Evolutionary conservation across 2,888 invertebrate species (phyloP).

Genomic region (Sinelater perroti): DNA sequence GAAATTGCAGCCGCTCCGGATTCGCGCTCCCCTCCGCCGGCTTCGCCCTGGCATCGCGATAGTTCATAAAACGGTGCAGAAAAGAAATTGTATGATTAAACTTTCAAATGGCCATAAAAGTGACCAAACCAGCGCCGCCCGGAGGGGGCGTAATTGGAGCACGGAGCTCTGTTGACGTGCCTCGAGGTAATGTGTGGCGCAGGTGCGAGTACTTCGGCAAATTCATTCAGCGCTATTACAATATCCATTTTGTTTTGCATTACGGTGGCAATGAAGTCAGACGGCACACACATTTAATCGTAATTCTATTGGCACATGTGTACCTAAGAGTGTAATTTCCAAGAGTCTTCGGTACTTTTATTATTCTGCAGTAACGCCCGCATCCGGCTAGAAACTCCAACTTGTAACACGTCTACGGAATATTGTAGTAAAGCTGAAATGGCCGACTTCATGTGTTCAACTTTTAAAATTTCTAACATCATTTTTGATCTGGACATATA

Average conservation of each 20-base stretch:
- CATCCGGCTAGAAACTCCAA: neutral
- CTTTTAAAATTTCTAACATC: too few species aligned
- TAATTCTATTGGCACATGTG: slow-evolving; percentile 37
- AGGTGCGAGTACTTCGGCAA: slow-evolving; percentile 51
- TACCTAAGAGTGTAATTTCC: slow-evolving; percentile 23
- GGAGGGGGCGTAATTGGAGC: slow-evolving; percentile 22
- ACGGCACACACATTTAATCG: slow-evolving; percentile 39
- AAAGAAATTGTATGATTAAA: too few species aligned
- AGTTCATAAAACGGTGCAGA: too few species aligned
- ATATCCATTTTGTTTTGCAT: slow-evolving; percentile 51
- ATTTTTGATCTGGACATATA: too few species aligned
- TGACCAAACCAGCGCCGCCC: neutral
- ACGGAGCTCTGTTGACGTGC: slow-evolving; percentile 26
- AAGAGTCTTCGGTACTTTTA: slow-evolving; percentile 21
- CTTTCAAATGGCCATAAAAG: too few species aligned
- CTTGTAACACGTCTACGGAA: too few species aligned
- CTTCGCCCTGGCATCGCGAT: too few species aligned
- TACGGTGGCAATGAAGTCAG: slow-evolving; percentile 48
- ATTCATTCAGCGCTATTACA: slow-evolving; percentile 52
- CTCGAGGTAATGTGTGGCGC: slow-evolving; percentile 43
- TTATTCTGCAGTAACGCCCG: slow-evolving; percentile 1
- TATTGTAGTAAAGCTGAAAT: too few species aligned
- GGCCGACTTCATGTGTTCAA: too few species aligned
- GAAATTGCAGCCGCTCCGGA: slow-evolving; percentile 13
- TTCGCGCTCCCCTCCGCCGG: too few species aligned